These are phyloP conservation scores for Xiphias gladius DNA, from an alignment of 2,113 vertebrate species.

Conservation along the genomic window DNA sequence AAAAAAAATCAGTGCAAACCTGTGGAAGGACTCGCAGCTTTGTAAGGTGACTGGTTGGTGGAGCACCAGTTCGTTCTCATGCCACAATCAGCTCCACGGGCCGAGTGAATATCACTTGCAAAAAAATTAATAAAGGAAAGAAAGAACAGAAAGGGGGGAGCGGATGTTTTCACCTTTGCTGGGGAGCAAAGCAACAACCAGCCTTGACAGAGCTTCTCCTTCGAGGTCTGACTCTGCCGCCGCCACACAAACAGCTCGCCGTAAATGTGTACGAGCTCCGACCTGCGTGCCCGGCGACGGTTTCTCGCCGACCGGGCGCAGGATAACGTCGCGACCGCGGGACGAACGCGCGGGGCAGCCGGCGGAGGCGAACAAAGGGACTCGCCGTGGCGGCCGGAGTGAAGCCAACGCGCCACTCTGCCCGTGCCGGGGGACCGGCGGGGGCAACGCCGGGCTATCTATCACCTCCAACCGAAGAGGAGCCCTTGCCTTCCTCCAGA, in stretches of 20 bases:
- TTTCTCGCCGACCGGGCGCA: conserved; percentile 21
- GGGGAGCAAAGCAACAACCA: neutral
- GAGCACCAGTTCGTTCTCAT: neutral
- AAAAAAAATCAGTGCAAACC: neutral
- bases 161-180: neutral
- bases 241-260: neutral
- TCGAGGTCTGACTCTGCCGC: neutral
- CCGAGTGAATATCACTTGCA: neutral
- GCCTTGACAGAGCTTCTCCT: neutral
- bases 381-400: fast-evolving
- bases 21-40: neutral
- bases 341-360: conserved; percentile 3
- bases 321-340: conserved; percentile 25
- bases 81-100: neutral
- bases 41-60: neutral
- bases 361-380: conserved; percentile 47
- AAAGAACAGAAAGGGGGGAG: neutral
- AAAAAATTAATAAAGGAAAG: no score
- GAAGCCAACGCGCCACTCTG: neutral
- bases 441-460: neutral
- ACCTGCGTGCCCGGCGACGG: conserved; percentile 20
- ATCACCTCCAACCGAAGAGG: neutral
- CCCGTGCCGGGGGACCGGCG: no score
- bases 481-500: conserved; percentile 36
- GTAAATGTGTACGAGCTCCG: conserved; percentile 6